These are phyloP conservation scores for Odiellus spinosus DNA, from an alignment of 2,888 invertebrate genomes.

Conservation along the genomic window DNA sequence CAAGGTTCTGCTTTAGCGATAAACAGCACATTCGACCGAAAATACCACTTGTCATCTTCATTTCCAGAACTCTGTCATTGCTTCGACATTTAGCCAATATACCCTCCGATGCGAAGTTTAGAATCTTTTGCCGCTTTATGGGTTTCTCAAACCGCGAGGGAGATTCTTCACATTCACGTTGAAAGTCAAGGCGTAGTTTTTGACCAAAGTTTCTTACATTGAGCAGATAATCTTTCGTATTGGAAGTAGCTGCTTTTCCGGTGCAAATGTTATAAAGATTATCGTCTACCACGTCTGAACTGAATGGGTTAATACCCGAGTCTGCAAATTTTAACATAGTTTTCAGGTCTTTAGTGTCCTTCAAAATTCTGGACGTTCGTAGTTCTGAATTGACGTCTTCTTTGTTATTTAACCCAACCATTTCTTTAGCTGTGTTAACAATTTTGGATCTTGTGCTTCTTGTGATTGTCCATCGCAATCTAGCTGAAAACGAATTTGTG, in stretches of 20 bases:
- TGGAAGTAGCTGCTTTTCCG: neutral
- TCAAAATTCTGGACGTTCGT: no score
- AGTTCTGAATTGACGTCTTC: no score
- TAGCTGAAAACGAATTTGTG: neutral
- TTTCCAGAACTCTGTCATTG: neutral
- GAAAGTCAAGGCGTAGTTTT: neutral
- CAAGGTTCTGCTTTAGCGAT: neutral
- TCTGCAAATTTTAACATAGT: neutral
- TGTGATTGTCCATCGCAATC: neutral
- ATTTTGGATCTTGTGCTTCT: neutral
- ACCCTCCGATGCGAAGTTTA: neutral
- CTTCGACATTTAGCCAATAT: neutral
- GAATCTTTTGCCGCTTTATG: neutral
- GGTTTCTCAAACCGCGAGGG: neutral
- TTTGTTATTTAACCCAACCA: neutral
- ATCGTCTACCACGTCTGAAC: neutral
- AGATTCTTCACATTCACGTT: neutral
- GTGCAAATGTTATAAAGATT: neutral
- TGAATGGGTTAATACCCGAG: neutral
- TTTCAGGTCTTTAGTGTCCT: neutral
- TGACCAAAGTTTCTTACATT: neutral
- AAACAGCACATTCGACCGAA: neutral
- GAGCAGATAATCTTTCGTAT: neutral
- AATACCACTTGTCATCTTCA: neutral
- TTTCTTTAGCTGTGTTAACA: neutral